These are phyloP conservation scores for Zeuzera pyrina DNA, from an alignment of 2,888 invertebrate species.

Conservation along the genomic window DNA sequence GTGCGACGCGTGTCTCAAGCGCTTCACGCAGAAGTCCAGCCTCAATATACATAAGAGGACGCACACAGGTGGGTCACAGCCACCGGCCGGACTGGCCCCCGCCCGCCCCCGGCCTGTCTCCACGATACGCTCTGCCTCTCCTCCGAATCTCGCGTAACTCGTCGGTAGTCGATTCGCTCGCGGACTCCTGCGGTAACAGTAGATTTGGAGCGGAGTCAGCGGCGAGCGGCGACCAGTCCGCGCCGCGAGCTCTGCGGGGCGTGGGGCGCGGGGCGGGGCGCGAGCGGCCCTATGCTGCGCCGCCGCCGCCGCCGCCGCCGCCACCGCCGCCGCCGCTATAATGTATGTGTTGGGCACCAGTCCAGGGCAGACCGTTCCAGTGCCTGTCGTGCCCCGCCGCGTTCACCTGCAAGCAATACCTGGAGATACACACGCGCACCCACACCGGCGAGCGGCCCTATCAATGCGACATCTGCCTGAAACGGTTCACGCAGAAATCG, in stretches of 20 bases:
- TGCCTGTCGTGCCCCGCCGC: conserved; percentile 74
- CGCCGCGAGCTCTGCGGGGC: conserved; percentile 60
- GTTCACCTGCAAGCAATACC: conserved; percentile 75
- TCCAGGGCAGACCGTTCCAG: conserved; percentile 74
- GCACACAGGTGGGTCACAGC: conserved; percentile 77
- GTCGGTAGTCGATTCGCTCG: conserved; percentile 2
- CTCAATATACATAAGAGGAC: conserved; percentile 86
- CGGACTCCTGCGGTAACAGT: conserved; percentile 2
- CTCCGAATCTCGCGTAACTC: conserved; percentile 31
- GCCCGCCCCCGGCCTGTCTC: conserved; percentile 42
- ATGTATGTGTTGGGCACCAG: conserved; percentile 71
- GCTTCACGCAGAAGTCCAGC: conserved; percentile 87
- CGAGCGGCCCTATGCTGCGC: too few species aligned
- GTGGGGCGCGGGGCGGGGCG: too few species aligned
- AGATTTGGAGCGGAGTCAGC: conserved; percentile 53
- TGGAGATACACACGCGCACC: conserved; percentile 76
- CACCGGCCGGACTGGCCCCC: conserved; percentile 61
- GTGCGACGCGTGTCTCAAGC: conserved; percentile 83
- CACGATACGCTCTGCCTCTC: conserved; percentile 34
- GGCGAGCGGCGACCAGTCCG: conserved; percentile 67
- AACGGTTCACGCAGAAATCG: conserved; percentile 87
- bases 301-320: too few species aligned
- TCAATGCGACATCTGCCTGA: conserved; percentile 83
- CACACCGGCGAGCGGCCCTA: conserved; percentile 74
- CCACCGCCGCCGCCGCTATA: conserved; percentile 60